Percentiles rank a stretch among this genome's conserved stretches.
These are phyloP conservation scores for Microtus californicus DNA, from an alignment of 2,797 vertebrate species.

Conservation along the genomic window DNA sequence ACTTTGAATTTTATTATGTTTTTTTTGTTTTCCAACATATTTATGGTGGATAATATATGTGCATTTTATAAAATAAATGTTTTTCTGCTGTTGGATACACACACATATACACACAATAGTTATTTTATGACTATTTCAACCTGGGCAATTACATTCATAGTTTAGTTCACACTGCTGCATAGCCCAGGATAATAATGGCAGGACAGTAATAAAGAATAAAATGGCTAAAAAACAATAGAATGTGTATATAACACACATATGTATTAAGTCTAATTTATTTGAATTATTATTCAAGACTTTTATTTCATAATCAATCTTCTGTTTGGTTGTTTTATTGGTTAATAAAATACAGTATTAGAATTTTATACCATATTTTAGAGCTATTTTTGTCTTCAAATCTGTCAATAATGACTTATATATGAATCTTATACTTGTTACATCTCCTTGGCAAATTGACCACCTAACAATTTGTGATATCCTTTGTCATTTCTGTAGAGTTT, in stretches of 20 bases:
- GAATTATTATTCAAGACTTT: conserved; percentile 22
- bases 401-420: conserved; percentile 35
- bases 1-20: conserved; percentile 9
- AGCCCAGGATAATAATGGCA: neutral
- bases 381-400: neutral
- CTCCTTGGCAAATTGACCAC: neutral
- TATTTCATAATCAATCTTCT: conserved; percentile 40
- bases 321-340: conserved; percentile 7
- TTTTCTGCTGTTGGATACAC: neutral
- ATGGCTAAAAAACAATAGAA: neutral
- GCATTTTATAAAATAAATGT: neutral
- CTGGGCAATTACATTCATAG: neutral
- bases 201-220: neutral
- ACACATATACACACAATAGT: neutral
- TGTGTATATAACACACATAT: neutral
- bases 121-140: neutral
- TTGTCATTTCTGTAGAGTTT: neutral
- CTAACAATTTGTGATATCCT: neutral
- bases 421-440: neutral
- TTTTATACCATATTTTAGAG: neutral
- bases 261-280: neutral
- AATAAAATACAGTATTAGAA: neutral
- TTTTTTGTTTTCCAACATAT: neutral
- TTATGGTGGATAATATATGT: neutral
- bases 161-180: neutral